Base-by-base conservation (phyloP, 2,888 invertebrate genomes). In the Cylloceria caligata region DNA sequence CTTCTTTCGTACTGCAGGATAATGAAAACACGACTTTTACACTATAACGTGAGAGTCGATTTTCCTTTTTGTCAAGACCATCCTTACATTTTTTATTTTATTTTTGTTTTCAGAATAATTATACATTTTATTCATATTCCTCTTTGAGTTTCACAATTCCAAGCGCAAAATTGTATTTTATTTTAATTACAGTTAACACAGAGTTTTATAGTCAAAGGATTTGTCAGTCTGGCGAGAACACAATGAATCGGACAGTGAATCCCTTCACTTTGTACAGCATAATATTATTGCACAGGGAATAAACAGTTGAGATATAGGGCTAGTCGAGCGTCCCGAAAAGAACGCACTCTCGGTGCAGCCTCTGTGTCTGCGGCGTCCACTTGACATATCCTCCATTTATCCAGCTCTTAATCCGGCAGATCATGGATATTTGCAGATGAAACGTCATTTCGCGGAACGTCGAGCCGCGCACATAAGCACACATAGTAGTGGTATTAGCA, bases 351-450 rank as follows among this genome's bases (percentile, higher is more conserved):
- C 45, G 24, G n/a, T 21, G 19, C 16, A 52, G 55, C 62, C 19
- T 30, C 30, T 34, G 45, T 52, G 16, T 65, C 45, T 30, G 21
- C 42, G 6, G 7, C 60, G n/a, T 60, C 45, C 39, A 21, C 34
- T 47, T 34, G 13, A 19, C 47, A 11, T 34, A 30, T 74, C 21
- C 68, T 60, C 39, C 80, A 68, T 80, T 75, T 68, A 73, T 69
- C 65, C 67, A 19, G 27, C 62, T 39, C 64, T 68, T 83, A 83
- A 83, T 84, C 75, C 77, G 49, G 76, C 81, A 64, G 80, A 81
- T 84, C 79, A 71, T 68, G 81, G 74, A 81, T 77, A 80, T 84
- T 83, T 71, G 73, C 76, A 74, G 60, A 75, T 84, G 67, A 77
- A 81, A 79, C 73, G 79, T 79, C 83, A 68, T 78, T 83, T 78